phyloP scores from a whole-genome alignment of 1,140 invertebrate genomes.

The Callitettix versicolor region DNA sequence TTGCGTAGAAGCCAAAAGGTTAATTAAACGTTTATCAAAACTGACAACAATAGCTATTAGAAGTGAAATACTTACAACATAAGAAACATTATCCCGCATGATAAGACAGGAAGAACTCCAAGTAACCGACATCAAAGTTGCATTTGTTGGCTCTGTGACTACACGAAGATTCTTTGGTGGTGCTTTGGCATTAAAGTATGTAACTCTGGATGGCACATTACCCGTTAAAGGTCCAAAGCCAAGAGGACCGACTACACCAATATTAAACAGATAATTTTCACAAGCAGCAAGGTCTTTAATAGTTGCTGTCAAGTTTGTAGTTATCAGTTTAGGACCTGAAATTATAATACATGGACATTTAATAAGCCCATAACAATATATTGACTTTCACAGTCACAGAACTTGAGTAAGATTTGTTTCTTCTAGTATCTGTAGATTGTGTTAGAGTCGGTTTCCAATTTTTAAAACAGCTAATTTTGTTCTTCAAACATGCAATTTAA shows the following conservation, averaged over 20 bases:
- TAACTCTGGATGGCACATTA: constrained; percentile 41
- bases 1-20: no score
- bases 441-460: no score
- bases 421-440: no score
- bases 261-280: constrained; percentile 57
- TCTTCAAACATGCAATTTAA: no score
- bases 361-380: no score
- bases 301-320: constrained; percentile 42
- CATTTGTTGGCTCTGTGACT: constrained; percentile 18
- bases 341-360: background rate
- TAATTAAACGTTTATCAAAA: no score
- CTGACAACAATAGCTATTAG: no score
- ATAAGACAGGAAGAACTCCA: constrained; percentile 40
- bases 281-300: constrained; percentile 56
- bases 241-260: constrained; percentile 51
- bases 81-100: constrained; percentile 40
- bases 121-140: constrained; percentile 33
- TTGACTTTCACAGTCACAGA: no score
- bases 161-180: constrained; percentile 44
- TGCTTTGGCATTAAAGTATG: constrained; percentile 47
- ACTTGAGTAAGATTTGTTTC: no score
- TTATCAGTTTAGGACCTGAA: constrained; percentile 39
- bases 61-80: constrained; percentile 37
- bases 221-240: constrained; percentile 50
- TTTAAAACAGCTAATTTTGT: no score